These are phyloP conservation scores for Idaea biselata DNA, from an alignment of 2,888 invertebrate genomes.

Conservation along the genomic window DNA sequence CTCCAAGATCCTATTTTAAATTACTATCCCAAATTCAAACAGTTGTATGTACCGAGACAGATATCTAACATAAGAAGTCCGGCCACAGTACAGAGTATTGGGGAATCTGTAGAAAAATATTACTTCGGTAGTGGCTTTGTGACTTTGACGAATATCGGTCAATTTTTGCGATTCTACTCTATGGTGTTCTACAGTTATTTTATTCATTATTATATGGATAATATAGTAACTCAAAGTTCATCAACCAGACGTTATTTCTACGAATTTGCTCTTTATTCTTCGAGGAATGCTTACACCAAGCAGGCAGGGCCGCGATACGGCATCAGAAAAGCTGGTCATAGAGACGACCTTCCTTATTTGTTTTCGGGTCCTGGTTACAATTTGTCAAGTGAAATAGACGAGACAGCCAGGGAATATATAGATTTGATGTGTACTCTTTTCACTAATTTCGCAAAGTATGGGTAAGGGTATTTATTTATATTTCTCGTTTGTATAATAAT, in stretches of 20 bases:
- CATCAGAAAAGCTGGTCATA: constrained; percentile 33
- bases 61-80: constrained; percentile 27
- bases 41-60: constrained; percentile 31
- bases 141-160: constrained; percentile 17
- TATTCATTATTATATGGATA: constrained; percentile 24
- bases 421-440: constrained; percentile 40
- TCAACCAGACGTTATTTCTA: constrained; percentile 36
- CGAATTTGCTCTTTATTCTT: constrained; percentile 37
- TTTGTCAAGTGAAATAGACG: background rate
- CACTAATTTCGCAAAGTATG: constrained; percentile 53
- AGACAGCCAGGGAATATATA: constrained; percentile 37
- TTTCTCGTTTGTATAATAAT: background rate
- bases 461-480: constrained; percentile 35
- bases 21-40: constrained; percentile 21
- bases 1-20: constrained; percentile 16
- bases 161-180: constrained; percentile 23
- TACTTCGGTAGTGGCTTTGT: constrained; percentile 32
- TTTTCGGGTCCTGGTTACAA: constrained; percentile 31
- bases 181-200: constrained; percentile 22
- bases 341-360: constrained; percentile 43
- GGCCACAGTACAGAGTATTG: constrained; percentile 24
- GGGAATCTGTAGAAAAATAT: constrained; percentile 24
- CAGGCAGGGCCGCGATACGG: constrained; percentile 27
- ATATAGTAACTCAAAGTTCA: constrained; percentile 13
- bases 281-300: constrained; percentile 36